These are phyloP conservation scores for Eupithecia centaureata DNA, from an alignment of 2,888 invertebrate genomes.

Conservation along the genomic window DNA sequence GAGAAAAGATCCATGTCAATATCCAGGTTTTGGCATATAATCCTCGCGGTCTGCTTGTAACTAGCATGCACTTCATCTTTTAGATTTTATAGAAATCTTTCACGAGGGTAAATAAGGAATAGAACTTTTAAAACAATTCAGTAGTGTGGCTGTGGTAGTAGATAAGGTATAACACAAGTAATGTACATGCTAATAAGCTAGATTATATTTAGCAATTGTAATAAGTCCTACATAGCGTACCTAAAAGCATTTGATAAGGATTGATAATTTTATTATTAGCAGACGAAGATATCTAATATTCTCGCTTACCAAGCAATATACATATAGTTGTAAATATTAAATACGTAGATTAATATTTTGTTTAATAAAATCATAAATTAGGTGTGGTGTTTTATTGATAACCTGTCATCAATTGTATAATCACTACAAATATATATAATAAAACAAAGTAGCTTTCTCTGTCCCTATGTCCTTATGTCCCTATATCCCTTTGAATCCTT, in stretches of 20 bases:
- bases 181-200: background rate
- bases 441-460: too few species aligned
- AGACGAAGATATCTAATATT: background rate
- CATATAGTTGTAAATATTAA: constrained; percentile 6
- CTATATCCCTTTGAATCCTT: too few species aligned
- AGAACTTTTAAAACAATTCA: background rate
- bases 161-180: background rate
- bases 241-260: background rate
- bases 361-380: constrained; percentile 5
- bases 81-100: background rate
- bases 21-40: background rate
- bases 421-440: too few species aligned
- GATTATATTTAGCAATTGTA: background rate
- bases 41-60: background rate
- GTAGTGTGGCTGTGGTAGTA: background rate
- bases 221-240: background rate
- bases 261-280: background rate
- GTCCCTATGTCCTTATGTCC: too few species aligned
- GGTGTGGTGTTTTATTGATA: background rate
- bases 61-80: background rate
- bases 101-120: background rate
- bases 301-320: background rate
- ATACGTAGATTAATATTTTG: background rate
- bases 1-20: background rate
- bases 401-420: background rate